Evolutionary conservation across 2,797 vertebrate genomes (phyloP), one percentile per base, ranked within the genome.

Genomic region (Sebastes itinus): DNA sequence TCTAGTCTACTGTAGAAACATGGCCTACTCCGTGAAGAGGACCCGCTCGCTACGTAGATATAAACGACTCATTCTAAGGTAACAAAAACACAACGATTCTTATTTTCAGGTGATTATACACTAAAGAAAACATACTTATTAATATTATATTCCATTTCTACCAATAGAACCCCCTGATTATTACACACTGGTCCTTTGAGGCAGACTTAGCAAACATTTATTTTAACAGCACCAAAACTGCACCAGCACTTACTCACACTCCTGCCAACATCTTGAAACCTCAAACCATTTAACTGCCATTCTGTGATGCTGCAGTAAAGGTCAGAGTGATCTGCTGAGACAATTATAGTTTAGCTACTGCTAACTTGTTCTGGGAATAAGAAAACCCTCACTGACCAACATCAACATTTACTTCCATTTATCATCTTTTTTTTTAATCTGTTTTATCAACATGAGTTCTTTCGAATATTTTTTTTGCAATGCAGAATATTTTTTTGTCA

Each of bases 211-310:
- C 46, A 61, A 72, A 54, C 32, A 18, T 71, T 46, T 42, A 81
- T 16, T 65, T n/a, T 25, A 73, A 63, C 71, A 77, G 27, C 46
- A 68, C 62, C 16, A 69, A 69, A 65, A 69, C 56, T 65, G 42
- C 64, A 81, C 46, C 72, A 72, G 16, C n/a, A 12, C 61, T 75
- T 70, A 58, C 25, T 80, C 4, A 7, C 22, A 30, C 18, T 61
- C 49, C 52, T 75, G 79, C 78, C 78, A 87, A 77, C 6, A 23
- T 83, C 66, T 49, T 68, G 59, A 87, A 82, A 83, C 74, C 63
- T 81, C 73, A 81, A 60, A 82, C 72, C 78, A 54, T 33, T 49
- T 62, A 65, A 72, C 35, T 60, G 54, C 67, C 56, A 73, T 35
- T 77, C 20, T 54, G 62, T 82, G 81, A 80, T 72, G 55, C 49